phyloP scores from a whole-genome alignment of 2,888 invertebrate species.

The Sepiola atlantica region DNA sequence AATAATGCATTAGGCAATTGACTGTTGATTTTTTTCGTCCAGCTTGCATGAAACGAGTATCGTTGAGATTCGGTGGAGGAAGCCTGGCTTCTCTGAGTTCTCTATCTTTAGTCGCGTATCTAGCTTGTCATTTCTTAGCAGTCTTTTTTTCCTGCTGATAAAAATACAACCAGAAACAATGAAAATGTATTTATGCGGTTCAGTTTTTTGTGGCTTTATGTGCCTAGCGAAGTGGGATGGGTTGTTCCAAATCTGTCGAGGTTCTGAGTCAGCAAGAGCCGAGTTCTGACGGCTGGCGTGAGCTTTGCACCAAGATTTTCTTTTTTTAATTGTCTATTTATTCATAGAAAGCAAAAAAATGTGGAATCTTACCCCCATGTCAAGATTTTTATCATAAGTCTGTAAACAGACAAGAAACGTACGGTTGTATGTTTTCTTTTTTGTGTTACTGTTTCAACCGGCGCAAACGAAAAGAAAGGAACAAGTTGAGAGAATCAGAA shows the following conservation, averaged over 20 bases:
- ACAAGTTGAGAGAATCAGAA: neutral
- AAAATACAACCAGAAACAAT: neutral
- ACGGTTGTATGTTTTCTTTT: neutral
- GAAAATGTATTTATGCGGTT: neutral
- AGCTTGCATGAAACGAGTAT: no score
- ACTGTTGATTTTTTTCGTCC: no score
- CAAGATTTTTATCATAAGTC: slow-evolving; percentile 2
- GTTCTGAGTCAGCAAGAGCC: neutral
- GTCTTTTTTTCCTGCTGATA: neutral
- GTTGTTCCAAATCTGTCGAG: neutral
- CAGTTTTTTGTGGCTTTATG: neutral
- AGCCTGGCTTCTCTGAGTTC: no score
- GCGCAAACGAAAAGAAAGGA: neutral
- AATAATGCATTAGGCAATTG: no score
- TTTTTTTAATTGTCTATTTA: neutral
- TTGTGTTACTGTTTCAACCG: neutral
- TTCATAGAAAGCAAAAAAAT: no score
- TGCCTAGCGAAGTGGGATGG: neutral
- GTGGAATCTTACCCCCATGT: neutral
- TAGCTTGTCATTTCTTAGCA: neutral
- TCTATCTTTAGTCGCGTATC: neutral
- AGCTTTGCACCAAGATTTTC: neutral
- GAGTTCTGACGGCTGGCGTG: neutral
- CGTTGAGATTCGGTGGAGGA: no score
- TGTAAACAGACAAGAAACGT: neutral